Evolutionary conservation across 2,888 invertebrate species (phyloP).

Genomic region (Erebia ligea): DNA sequence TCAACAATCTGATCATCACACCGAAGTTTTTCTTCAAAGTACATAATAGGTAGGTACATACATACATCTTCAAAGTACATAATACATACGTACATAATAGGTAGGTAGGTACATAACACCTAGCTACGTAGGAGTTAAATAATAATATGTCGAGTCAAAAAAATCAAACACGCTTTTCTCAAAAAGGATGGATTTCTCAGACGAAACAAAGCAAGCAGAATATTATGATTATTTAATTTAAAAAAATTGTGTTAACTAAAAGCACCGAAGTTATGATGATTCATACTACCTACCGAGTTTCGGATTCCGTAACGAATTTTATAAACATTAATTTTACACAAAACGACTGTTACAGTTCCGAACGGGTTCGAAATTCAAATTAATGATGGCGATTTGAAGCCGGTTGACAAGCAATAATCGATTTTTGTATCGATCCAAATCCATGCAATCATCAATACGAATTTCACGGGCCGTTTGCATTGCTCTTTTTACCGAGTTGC

Average conservation of each 20-base stretch:
- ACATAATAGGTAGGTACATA: too few species aligned
- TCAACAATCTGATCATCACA: too few species aligned
- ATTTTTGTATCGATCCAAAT: slow-evolving; percentile 49
- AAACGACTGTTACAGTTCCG: slow-evolving; percentile 41
- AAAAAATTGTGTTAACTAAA: background rate
- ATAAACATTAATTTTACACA: slow-evolving; percentile 35
- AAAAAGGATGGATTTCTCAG: too few species aligned
- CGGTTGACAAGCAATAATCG: slow-evolving; percentile 44
- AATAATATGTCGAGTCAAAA: too few species aligned
- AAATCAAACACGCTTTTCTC: too few species aligned
- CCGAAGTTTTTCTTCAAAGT: too few species aligned
- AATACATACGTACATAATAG: too few species aligned
- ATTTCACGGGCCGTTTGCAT: slow-evolving; percentile 64
- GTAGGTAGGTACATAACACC: too few species aligned
- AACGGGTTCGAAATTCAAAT: slow-evolving; percentile 52
- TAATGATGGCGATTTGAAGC: slow-evolving; percentile 48
- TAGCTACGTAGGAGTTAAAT: too few species aligned
- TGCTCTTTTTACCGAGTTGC: slow-evolving; percentile 11
- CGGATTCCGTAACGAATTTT: slow-evolving; percentile 36
- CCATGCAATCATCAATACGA: slow-evolving; percentile 70
- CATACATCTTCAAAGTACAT: too few species aligned
- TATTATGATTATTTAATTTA: background rate
- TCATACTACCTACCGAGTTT: background rate
- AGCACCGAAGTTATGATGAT: too few species aligned
- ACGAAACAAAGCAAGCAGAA: too few species aligned